phyloP scores from a whole-genome alignment of 2,888 invertebrate genomes.

The Acholoe squamosa region DNA sequence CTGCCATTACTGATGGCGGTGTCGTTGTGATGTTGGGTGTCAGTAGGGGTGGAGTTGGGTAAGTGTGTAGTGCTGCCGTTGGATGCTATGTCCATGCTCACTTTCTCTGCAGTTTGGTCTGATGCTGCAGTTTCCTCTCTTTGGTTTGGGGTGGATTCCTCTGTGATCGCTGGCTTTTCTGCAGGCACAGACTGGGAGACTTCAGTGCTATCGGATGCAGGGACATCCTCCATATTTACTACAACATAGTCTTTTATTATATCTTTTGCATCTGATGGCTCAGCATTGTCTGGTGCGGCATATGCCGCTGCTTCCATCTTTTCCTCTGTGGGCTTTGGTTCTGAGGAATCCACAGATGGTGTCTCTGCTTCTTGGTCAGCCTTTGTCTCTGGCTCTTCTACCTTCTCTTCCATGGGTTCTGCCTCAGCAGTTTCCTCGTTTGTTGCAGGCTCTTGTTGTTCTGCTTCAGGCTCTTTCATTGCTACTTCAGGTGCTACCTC shows the following conservation, averaged over 20 bases:
- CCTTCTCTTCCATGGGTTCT: constrained; percentile 12
- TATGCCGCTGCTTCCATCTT: background rate
- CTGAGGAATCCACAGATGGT: too few relatives aligned
- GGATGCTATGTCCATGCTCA: background rate
- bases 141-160: constrained; percentile 6
- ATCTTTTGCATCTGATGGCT: constrained; percentile 51
- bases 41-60: background rate
- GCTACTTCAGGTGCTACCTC: background rate
- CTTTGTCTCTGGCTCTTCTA: constrained; percentile 55
- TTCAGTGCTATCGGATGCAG: constrained; percentile 73
- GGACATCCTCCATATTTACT: constrained; percentile 75
- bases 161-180: constrained; percentile 23
- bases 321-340: constrained; percentile 43
- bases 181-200: constrained; percentile 73
- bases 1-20: constrained; percentile 23
- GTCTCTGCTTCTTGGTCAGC: constrained; percentile 46
- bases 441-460: background rate
- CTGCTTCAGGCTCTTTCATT: constrained; percentile 1
- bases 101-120: background rate
- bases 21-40: background rate
- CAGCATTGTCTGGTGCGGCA: constrained; percentile 12
- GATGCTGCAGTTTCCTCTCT: background rate
- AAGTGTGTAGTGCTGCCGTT: background rate
- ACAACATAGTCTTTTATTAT: constrained; percentile 75
- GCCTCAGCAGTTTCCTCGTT: constrained; percentile 22